Evolutionary conservation across 2,888 invertebrate species (phyloP).

Genomic region (Pycnomerus fuliginosus): DNA sequence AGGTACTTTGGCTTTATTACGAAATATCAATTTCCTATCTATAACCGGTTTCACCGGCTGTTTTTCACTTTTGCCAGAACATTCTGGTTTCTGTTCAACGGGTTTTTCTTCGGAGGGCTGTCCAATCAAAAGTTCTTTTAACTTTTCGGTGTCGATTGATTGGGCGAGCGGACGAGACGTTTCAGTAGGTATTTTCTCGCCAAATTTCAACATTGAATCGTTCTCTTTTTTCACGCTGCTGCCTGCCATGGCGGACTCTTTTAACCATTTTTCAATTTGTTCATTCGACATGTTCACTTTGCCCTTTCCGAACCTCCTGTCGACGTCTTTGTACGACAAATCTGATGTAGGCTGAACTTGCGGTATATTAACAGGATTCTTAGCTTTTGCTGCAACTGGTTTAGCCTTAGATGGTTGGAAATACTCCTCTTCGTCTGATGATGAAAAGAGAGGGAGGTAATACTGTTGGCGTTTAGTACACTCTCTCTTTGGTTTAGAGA

Average conservation of each 20-base stretch:
- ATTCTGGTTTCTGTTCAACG: constrained; percentile 2
- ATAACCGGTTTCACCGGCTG: constrained; percentile 32
- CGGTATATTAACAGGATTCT: constrained; percentile 4
- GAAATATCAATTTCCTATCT: constrained; percentile 59
- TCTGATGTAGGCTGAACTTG: constrained; percentile 39
- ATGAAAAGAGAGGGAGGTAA: constrained; percentile 48
- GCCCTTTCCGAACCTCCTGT: constrained; percentile 55
- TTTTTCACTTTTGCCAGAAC: constrained; percentile 1
- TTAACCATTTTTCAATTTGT: constrained; percentile 67
- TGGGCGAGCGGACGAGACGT: constrained; percentile 34
- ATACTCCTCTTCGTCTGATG: constrained; percentile 56
- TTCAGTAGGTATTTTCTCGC: constrained; percentile 45
- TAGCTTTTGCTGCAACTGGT: constrained; percentile 12
- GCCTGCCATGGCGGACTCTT: constrained; percentile 50
- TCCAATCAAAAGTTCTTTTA: constrained; percentile 30
- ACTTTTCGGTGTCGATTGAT: constrained; percentile 33
- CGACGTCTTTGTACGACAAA: constrained; percentile 48
- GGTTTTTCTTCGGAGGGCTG: neutral
- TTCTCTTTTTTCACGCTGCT: constrained; percentile 43
- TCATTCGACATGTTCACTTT: constrained; percentile 70
- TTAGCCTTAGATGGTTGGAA: constrained; percentile 45
- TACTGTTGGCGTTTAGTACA: constrained; percentile 49
- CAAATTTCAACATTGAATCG: constrained; percentile 48
- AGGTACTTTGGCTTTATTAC: constrained; percentile 54
- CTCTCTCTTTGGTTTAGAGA: constrained; percentile 47